Base-by-base conservation (phyloP, 2,113 vertebrate species). In the Monopterus albus region DNA sequence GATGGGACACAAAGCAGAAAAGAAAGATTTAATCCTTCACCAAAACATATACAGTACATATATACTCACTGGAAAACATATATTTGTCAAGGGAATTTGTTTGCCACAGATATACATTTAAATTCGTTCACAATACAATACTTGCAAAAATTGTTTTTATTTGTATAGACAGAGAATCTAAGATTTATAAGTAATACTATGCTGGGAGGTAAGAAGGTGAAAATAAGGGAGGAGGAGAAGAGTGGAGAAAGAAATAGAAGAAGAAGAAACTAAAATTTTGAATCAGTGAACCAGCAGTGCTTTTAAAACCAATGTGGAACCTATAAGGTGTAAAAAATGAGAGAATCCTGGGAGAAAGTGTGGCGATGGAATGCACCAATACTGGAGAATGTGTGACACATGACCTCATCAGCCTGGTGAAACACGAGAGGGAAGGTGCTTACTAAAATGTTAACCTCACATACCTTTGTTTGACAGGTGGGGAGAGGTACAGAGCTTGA, bases 401-500 rank as follows among this genome's bases (percentile, higher is more conserved):
- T 38, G 21, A 47, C 20, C 23, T 75, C 62, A 69, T 69, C 23
- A 28, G 45, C 35, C 43, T 2, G 26, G 18, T 39, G 18, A 45
- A 38, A 45, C 33, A 45, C 4, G 8, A 17, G 13, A 47, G 45
- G 39, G 63, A 7, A 13, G 47, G 12, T 50, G 28, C 31, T 28
- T 58, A 33, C 38, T 78, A 39, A 62, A 46, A 23, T 45, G 66
- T 75, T 74, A 72, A 81, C 71, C 75, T 67, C 29, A 31, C 40
- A 64, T 78, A 61, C 57, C 9, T 71, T 28, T 0, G n/a, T 50
- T 73, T 52, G 65, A 76, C 47, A 40, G 47, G 25, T n/a, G n/a
- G n/a, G n/a, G 14, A 60, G 45, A 50, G 29, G 38, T 29, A 28
- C 2, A 9, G 26, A 29, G 52, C 11, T 13, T 18, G 18, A n/a